Percentiles rank a stretch among this genome's conserved stretches.
Conservation (phyloP, 2,797 vertebrate species). For the Sarcoramphus papa region DNA sequence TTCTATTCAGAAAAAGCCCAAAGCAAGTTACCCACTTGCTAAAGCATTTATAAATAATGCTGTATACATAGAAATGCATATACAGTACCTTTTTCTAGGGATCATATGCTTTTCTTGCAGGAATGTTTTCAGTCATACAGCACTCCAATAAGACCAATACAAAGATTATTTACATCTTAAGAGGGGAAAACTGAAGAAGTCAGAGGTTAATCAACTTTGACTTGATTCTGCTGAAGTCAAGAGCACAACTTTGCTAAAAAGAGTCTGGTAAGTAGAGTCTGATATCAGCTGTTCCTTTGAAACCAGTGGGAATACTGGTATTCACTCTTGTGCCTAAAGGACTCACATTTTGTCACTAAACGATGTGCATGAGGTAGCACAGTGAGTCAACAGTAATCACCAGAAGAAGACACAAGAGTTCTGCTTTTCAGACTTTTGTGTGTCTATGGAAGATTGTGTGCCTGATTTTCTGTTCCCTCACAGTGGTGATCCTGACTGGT, state of each 20-base stretch:
- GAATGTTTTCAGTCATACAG: background rate
- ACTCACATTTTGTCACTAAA: background rate
- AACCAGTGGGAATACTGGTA: background rate
- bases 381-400: no score
- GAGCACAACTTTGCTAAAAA: background rate
- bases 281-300: background rate
- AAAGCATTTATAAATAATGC: conserved; percentile 45
- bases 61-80: background rate
- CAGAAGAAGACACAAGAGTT: background rate
- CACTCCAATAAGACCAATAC: background rate
- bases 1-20: conserved; percentile 28
- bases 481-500: no score
- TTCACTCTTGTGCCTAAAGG: background rate
- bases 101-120: background rate
- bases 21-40: conserved; percentile 31
- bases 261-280: rapidly evolving
- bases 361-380: background rate
- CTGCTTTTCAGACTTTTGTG: background rate
- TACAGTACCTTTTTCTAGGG: background rate
- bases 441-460: background rate
- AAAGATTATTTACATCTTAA: background rate
- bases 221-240: background rate
- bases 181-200: background rate
- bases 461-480: background rate
- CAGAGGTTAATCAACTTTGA: background rate